Evolutionary conservation across 2,113 vertebrate species (phyloP).

Genomic region (Oryctolagus cuniculus): DNA sequence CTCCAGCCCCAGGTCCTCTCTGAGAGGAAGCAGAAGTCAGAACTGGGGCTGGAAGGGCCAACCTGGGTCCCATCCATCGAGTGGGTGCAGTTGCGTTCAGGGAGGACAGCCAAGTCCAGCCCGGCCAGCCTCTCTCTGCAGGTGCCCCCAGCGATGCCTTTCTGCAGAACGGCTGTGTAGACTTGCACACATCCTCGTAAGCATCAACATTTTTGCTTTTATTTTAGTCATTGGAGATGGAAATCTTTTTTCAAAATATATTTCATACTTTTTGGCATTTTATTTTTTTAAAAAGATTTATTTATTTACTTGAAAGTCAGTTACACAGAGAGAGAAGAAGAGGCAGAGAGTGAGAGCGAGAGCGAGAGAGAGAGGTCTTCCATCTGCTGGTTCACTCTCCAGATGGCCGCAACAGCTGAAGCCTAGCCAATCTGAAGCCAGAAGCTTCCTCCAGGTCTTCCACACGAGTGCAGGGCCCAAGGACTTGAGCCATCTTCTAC

Average conservation of each 20-base stretch:
- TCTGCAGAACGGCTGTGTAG: background rate
- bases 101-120: background rate
- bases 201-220: background rate
- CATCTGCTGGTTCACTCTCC: too few species aligned
- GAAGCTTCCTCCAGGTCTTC: too few species aligned
- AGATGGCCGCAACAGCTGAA: too few species aligned
- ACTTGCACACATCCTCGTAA: background rate
- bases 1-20: background rate
- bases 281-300: too few species aligned
- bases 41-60: background rate
- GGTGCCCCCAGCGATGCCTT: background rate
- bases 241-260: constrained; percentile 44
- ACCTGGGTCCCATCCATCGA: background rate
- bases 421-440: too few species aligned
- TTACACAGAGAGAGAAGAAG: too few species aligned
- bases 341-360: too few species aligned
- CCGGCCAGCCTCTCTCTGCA: background rate
- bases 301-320: too few species aligned
- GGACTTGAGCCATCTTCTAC: too few species aligned
- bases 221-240: background rate
- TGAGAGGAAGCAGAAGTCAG: background rate
- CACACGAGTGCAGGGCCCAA: too few species aligned
- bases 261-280: background rate
- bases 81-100: background rate
- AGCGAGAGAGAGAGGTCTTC: too few species aligned